These are phyloP conservation scores for Spisula solida DNA, from an alignment of 2,888 invertebrate genomes.

Conservation along the genomic window DNA sequence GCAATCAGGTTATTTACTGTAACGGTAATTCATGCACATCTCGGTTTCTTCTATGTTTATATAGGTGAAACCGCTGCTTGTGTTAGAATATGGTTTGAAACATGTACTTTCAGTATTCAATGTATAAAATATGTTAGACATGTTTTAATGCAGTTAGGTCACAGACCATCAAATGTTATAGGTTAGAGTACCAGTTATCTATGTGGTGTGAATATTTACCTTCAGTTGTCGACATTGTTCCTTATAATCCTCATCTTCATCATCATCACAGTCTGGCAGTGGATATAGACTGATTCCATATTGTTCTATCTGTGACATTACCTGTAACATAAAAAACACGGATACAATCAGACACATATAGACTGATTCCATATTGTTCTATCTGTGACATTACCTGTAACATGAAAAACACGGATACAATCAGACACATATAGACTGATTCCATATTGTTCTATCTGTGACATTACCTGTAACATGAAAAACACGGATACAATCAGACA, in stretches of 20 bases:
- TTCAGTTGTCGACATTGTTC: conserved; percentile 87
- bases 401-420: conserved; percentile 89
- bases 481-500: not conserved
- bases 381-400: conserved; percentile 95
- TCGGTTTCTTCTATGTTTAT: no score
- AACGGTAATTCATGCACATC: no score
- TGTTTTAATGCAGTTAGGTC: no score
- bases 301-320: conserved; percentile 96
- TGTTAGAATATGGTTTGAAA: no score
- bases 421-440: conserved; percentile 98
- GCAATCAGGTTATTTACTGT: no score
- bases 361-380: conserved; percentile 95
- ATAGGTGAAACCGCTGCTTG: no score
- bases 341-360: conserved; percentile 89
- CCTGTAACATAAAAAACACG: conserved; percentile 88
- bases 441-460: conserved; percentile 96
- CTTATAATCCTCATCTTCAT: conserved; percentile 98
- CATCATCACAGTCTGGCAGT: conserved; percentile 97
- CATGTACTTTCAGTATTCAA: no score
- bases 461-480: conserved; percentile 91
- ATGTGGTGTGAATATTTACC: conserved; percentile 72
- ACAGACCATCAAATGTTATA: no score
- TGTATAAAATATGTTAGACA: no score
- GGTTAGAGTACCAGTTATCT: no score
- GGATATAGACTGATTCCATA: conserved; percentile 98